Base-by-base conservation (phyloP, 2,113 vertebrate species). In the Onychorhynchus coronatus region DNA sequence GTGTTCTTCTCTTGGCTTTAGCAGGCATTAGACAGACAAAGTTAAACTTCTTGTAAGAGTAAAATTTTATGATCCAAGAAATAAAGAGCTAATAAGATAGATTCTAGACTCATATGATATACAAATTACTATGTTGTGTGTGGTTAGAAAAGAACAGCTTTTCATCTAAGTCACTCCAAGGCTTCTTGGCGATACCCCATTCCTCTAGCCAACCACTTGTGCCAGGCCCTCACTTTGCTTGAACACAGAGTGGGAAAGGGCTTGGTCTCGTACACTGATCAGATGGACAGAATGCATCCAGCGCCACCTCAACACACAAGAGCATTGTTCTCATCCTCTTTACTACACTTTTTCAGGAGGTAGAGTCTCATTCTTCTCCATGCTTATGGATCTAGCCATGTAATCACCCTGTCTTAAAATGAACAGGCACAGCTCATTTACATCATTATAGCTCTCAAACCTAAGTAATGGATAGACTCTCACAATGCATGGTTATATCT, bases 161-260 rank as follows among this genome's bases (percentile, higher is more conserved):
- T 80, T 56, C 12, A 11, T 9, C 15, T 42, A 53, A 35, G 65
- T 35, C 44, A 28, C 8, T 49, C 14, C 37, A 7, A 23, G 13
- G 8, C 2, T 2, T 50, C 22, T 49, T 61, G 79, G 13, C 6
- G 73, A 25, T 25, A 56, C 0, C 1, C 14, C 4, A 1, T 46
- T 37, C 5, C 10, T 81, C 11, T 30, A 66, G 22, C 15, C 21
- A 70, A 3, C 31, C 20, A 16, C 16, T 23, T 46, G 6, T 6
- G 56, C 21, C 41, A 87, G 35, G 15, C 25, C 44, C 19, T 62
- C 10, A 3, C 14, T 22, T 80, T 37, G 14, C 27, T 41, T 33
- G 13, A 62, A 33, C 27, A 50, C 24, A 66, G 9, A 55, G 8
- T 9, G 12, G 28, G 9, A 9, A 68, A 84, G 19, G 33, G 49